Conservation (phyloP, 2,797 vertebrate genomes). For the Clarias laeviceps region DNA sequence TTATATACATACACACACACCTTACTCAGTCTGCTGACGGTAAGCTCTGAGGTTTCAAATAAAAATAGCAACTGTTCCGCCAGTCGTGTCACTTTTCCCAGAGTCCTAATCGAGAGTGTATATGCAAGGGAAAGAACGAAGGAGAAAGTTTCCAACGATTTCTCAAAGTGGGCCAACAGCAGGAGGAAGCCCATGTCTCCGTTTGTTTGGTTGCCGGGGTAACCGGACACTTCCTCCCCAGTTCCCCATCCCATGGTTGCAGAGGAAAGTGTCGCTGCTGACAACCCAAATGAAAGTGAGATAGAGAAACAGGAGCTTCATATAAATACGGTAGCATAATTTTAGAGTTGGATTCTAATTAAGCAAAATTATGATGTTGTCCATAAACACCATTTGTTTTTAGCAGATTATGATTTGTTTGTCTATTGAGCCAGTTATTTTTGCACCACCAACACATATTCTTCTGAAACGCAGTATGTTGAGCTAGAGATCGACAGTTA, state of each 20-base stretch:
- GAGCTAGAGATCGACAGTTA: too few relatives aligned
- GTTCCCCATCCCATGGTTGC: conserved; percentile 48
- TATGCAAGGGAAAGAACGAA: conserved; percentile 50
- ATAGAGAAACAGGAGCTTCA: background rate
- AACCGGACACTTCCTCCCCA: conserved; percentile 54
- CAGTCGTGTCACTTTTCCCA: conserved; percentile 62
- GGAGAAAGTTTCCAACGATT: conserved; percentile 72
- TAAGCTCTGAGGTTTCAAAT: conserved; percentile 14
- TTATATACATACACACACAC: background rate
- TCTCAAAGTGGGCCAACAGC: conserved; percentile 61
- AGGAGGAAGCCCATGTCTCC: conserved; percentile 71
- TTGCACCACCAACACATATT: too few relatives aligned
- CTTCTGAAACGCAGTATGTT: too few relatives aligned
- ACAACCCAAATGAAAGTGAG: background rate
- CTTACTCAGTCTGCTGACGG: background rate
- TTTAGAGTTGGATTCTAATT: background rate
- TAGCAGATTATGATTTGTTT: too few relatives aligned
- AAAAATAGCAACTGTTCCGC: conserved; percentile 54
- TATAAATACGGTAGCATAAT: background rate
- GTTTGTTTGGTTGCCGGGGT: conserved; percentile 76
- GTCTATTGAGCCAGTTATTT: too few relatives aligned
- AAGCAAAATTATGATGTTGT: too few relatives aligned
- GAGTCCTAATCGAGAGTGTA: conserved; percentile 64
- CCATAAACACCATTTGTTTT: too few relatives aligned
- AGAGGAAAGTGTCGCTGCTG: conserved; percentile 63